Conservation (phyloP, 2,888 invertebrate species). For the Lypha dubia region DNA sequence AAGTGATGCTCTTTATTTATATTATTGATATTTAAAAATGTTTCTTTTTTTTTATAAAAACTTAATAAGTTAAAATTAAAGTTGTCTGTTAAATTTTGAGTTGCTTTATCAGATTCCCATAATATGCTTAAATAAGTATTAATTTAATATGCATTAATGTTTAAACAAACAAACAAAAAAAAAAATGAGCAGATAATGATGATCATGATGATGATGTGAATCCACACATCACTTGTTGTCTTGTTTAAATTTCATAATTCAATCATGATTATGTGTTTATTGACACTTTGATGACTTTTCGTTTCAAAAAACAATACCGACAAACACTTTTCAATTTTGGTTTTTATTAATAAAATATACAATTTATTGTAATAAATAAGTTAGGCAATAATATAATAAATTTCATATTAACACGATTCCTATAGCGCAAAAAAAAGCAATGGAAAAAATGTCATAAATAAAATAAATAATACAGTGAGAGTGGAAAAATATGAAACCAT, state of each 20-base stretch:
- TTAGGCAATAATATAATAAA: slow-evolving; percentile 28
- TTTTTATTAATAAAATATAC: slow-evolving; percentile 34
- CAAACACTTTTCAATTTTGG: slow-evolving; percentile 6
- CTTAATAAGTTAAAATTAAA: slow-evolving; percentile 34
- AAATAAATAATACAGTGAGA: neutral
- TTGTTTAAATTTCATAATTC: slow-evolving; percentile 64
- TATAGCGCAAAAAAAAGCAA: slow-evolving; percentile 7
- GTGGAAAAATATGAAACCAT: neutral
- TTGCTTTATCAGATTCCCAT: slow-evolving; percentile 52
- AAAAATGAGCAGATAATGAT: slow-evolving; percentile 24
- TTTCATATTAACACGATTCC: slow-evolving; percentile 43
- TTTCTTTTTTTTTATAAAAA: neutral
- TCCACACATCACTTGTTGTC: slow-evolving; percentile 33
- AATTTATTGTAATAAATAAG: slow-evolving; percentile 36
- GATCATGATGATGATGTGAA: slow-evolving; percentile 11
- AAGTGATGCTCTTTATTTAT: slow-evolving; percentile 10
- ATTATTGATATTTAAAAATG: slow-evolving; percentile 40
- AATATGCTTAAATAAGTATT: slow-evolving; percentile 48
- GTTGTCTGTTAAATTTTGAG: slow-evolving; percentile 6
- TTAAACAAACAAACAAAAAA: slow-evolving; percentile 27
- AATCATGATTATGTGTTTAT: slow-evolving; percentile 65
- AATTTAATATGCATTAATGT: slow-evolving; percentile 44
- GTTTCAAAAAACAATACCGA: slow-evolving; percentile 39
- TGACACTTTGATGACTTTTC: slow-evolving; percentile 53
- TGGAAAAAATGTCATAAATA: neutral